Percentiles rank a stretch among this genome's conserved stretches.
Evolutionary conservation across 2,888 invertebrate genomes (phyloP).

Genomic region (Sesamia inferens): DNA sequence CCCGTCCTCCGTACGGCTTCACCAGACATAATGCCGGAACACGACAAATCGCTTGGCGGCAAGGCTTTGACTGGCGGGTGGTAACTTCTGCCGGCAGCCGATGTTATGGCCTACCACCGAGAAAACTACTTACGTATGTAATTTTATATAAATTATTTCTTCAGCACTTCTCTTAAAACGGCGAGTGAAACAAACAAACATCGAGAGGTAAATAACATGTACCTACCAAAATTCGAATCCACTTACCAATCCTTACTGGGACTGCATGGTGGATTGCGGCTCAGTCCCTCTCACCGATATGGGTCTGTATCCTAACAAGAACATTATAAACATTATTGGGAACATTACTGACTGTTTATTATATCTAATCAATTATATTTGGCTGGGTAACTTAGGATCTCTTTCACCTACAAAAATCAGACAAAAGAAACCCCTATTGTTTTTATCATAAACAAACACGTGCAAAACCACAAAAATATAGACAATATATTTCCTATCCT

Average conservation of each 20-base stretch:
- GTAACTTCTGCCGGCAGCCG: no score
- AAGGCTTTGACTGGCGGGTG: no score
- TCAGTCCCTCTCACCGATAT: background rate
- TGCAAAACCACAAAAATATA: constrained; percentile 18
- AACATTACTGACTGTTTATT: background rate
- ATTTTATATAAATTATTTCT: background rate
- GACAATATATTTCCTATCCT: constrained; percentile 31
- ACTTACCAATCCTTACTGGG: background rate
- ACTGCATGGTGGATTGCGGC: background rate
- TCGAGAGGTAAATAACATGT: background rate
- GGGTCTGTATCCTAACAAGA: background rate
- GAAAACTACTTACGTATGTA: no score
- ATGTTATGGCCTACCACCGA: no score
- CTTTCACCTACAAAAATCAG: background rate
- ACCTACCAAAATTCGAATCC: background rate
- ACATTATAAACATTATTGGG: background rate
- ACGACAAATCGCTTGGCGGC: no score
- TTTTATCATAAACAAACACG: constrained; percentile 18
- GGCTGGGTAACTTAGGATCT: background rate
- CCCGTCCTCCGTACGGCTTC: no score
- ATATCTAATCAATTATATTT: background rate
- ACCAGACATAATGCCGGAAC: no score
- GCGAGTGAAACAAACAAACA: background rate
- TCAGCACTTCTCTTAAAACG: background rate
- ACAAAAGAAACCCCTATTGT: constrained; percentile 1